phyloP scores from a whole-genome alignment of 2,113 vertebrate genomes.

The Monarcha castaneiventris region DNA sequence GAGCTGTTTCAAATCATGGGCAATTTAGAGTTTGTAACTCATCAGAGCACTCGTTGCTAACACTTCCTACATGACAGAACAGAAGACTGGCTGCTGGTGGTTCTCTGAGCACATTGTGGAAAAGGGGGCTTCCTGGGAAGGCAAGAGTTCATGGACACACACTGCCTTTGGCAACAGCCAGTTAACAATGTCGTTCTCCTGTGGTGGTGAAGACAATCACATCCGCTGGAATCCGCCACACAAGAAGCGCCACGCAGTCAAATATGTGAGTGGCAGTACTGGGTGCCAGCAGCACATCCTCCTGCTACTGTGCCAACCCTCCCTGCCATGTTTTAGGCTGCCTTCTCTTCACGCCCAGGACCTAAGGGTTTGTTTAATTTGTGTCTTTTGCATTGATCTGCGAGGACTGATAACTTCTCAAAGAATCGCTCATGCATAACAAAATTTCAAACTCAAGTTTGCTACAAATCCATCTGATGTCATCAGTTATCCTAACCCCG shows the following conservation, averaged over 20 bases:
- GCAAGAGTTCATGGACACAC: background rate
- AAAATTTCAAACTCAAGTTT: background rate
- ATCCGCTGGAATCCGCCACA: background rate
- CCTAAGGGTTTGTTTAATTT: background rate
- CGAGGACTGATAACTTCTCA: background rate
- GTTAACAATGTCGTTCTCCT: background rate
- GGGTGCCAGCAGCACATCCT: background rate
- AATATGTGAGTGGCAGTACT: background rate
- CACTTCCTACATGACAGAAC: background rate
- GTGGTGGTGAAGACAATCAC: background rate
- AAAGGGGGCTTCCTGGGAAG: background rate
- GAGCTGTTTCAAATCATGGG: background rate
- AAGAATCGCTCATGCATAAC: background rate
- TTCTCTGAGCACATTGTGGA: background rate
- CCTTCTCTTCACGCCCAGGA: background rate
- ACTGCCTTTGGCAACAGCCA: background rate
- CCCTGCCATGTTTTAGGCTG: background rate
- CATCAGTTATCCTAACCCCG: slow-evolving; percentile 42
- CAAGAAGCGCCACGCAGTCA: background rate
- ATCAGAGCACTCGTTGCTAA: background rate
- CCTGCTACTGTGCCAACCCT: background rate
- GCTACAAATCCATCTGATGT: slow-evolving; percentile 15
- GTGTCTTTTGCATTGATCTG: background rate
- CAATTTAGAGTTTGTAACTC: background rate
- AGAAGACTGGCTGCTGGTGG: background rate